These are phyloP conservation scores for Addax nasomaculatus DNA, from an alignment of 2,113 vertebrate species.

Conservation along the genomic window DNA sequence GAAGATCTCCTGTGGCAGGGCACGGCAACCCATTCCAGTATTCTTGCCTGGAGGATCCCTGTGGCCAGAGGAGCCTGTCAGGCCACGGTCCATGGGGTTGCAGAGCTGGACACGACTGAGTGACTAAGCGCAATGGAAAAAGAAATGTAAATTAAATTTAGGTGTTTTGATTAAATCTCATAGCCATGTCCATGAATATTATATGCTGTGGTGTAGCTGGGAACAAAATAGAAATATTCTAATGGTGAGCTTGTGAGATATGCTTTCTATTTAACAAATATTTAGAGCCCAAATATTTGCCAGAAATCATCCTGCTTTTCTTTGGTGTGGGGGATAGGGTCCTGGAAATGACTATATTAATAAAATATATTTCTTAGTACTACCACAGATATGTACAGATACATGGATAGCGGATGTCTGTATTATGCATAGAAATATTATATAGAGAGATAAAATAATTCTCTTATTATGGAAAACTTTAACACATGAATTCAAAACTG, in stretches of 20 bases:
- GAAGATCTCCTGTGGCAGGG: not conserved
- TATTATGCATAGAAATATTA: not conserved
- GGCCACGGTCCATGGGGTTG: not conserved
- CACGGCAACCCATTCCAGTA: not conserved
- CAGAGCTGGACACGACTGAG: not conserved
- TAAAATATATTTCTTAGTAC: not conserved
- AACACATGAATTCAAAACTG: not conserved
- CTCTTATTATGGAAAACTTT: not conserved
- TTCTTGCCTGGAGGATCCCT: not conserved
- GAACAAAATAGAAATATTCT: conserved; percentile 5
- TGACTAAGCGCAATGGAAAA: not conserved
- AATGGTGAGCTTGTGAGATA: not conserved
- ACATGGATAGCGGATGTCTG: not conserved
- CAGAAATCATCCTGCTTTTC: not conserved
- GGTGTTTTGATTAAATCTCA: not conserved
- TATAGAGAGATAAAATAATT: not conserved
- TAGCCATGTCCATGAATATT: not conserved
- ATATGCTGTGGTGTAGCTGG: not conserved
- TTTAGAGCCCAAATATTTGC: not conserved
- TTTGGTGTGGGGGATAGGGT: not conserved
- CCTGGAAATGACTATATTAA: not conserved
- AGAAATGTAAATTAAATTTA: not conserved
- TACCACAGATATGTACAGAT: not conserved
- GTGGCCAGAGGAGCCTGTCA: not conserved
- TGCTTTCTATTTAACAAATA: not conserved